These are phyloP conservation scores for Pipistrellus nathusii DNA, from an alignment of 2,797 vertebrate genomes.

Conservation along the genomic window DNA sequence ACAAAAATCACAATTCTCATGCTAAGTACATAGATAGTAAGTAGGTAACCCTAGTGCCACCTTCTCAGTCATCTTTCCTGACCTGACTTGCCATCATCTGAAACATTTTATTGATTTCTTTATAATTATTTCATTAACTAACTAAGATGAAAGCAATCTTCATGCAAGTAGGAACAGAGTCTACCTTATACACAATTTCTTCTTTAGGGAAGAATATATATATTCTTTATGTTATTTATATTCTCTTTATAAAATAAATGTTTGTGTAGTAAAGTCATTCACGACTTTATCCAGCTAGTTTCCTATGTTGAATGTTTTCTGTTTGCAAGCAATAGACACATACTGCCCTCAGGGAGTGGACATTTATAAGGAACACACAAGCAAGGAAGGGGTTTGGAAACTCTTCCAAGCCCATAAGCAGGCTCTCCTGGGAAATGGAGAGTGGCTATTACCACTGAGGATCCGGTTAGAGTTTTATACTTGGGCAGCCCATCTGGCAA, in stretches of 20 bases:
- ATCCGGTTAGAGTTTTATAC: background rate
- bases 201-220: background rate
- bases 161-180: accelerated
- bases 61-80: background rate
- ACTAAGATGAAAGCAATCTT: background rate
- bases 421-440: background rate
- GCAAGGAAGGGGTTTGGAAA: background rate
- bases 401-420: no score
- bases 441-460: background rate
- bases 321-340: background rate
- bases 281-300: background rate
- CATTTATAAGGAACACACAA: background rate
- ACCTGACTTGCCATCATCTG: background rate
- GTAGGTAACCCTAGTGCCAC: no score
- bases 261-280: no score
- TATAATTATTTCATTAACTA: background rate
- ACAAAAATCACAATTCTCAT: background rate
- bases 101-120: background rate
- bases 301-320: background rate
- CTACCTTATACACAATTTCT: background rate
- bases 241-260: background rate
- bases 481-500: background rate
- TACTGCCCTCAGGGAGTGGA: background rate
- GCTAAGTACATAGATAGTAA: background rate
- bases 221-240: background rate